Evolutionary conservation across 2,888 invertebrate genomes (phyloP), one percentile per base, ranked within the genome.

Genomic region (Hirudinaria manillensis): DNA sequence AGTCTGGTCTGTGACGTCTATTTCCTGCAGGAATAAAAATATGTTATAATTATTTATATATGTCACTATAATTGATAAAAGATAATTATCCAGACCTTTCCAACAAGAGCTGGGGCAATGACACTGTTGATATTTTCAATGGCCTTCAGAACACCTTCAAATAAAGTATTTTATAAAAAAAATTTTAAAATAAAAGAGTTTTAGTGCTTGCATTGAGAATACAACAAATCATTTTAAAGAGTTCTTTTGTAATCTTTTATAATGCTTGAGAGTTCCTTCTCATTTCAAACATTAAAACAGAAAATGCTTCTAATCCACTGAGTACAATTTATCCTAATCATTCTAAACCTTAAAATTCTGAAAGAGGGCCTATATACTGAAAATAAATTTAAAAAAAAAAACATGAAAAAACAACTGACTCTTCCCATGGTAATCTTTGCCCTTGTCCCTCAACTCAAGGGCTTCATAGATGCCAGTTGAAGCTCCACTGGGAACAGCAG

Each of bases 391-490:
- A 38, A 56, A 24, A 56, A 3, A 56, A 3, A 56, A 2, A 61
- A 61, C 3, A 29, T 61, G 21, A 53, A 53, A 53, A 16, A 53
- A 16, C 10, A 29, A n/a, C 72, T 24, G 19, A 83, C 86, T 93
- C 87, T 98, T 99, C 83, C 98, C 98, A 85, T 93, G 93, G 85
- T 97, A 97, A 81, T 91, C 90, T 72, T 88, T 88, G 81, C 93
- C 92, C 81, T 91, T 90, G 86, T 99, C 99, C 80, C 99, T 90
- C 80, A 99, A 88, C 87, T 99, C 99, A 78, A 99, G 86, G 27
- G 99, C 99, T 87, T 99, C 99, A 85, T 99, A 92, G 78, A 97
- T 92, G 81, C 98, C 98, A 81, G 98, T 98, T 61, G 96, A 96
- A 68, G 97, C 98, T 27, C 98, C 98, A 75, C 96, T 96, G 55